Percentiles rank a stretch among this genome's conserved stretches.
Conservation (phyloP, 2,888 invertebrate species). For the Athalia rosae region DNA sequence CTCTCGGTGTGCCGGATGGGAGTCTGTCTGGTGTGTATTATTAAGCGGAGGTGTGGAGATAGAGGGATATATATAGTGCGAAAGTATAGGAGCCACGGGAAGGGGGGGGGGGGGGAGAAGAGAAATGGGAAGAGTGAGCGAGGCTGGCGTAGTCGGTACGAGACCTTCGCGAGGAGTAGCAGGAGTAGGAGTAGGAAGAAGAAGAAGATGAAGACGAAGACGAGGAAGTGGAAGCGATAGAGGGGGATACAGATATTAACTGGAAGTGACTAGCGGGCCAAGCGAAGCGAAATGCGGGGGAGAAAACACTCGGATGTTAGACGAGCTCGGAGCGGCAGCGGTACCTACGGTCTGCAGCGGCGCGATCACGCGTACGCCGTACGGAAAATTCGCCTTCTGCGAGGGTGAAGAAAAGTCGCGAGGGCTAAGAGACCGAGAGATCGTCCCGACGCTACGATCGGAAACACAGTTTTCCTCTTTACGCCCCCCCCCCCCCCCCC, state of each 20-base stretch:
- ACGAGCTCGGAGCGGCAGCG: constrained; percentile 5
- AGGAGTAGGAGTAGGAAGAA: constrained; percentile 19
- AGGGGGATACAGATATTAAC: constrained; percentile 44
- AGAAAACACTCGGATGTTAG: constrained; percentile 36
- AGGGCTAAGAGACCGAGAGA: background rate
- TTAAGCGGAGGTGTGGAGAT: constrained; percentile 65
- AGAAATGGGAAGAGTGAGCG: constrained; percentile 30
- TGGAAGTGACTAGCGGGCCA: constrained; percentile 45
- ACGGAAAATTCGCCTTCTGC: too few relatives aligned
- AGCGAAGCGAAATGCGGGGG: constrained; percentile 42
- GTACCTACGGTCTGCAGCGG: too few relatives aligned
- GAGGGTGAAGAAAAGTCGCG: background rate
- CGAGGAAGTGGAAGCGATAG: constrained; percentile 40
- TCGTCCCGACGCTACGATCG: constrained; percentile 19
- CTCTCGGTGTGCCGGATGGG: constrained; percentile 43
- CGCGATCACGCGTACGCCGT: too few relatives aligned
- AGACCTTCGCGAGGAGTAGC: constrained; percentile 16
- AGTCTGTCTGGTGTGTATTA: constrained; percentile 65
- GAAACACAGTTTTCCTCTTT: constrained; percentile 42
- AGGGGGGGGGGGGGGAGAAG: constrained; percentile 47
- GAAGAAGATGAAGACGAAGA: constrained; percentile 20
- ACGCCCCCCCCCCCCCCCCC: too few relatives aligned
- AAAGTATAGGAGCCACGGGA: background rate
- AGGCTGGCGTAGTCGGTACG: background rate
- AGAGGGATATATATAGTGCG: constrained; percentile 48